Conservation (phyloP, 2,888 invertebrate genomes). For the Trichacis sp. region DNA sequence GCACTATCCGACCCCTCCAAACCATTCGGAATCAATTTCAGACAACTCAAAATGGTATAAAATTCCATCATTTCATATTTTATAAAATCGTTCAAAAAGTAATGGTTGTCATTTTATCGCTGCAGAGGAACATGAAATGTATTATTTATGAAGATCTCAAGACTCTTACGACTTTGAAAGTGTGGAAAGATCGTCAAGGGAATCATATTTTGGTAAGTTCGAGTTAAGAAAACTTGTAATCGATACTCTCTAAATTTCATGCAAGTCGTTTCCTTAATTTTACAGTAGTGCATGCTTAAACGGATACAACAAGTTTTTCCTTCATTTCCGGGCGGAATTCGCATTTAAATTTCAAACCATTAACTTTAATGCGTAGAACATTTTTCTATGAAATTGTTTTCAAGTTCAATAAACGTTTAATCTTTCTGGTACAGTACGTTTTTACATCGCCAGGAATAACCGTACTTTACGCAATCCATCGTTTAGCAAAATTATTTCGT, state of each 20-base stretch:
- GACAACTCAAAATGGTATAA: no score
- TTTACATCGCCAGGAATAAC: no score
- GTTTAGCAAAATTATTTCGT: no score
- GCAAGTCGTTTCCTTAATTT: background rate
- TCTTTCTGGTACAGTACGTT: no score
- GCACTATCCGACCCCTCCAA: slow-evolving; percentile 39
- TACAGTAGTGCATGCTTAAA: no score
- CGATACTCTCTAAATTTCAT: background rate
- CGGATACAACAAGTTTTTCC: no score
- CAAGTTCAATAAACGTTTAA: background rate
- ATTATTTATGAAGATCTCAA: slow-evolving; percentile 41
- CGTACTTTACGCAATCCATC: no score
- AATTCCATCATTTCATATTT: background rate
- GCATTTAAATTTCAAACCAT: no score
- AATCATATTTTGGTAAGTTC: slow-evolving; percentile 45
- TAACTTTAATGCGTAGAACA: no score
- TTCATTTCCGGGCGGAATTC: background rate
- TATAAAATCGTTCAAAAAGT: no score
- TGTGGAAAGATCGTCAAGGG: slow-evolving; percentile 27
- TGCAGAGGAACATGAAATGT: background rate
- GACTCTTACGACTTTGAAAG: slow-evolving; percentile 45
- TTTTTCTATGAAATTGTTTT: no score
- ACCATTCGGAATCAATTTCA: slow-evolving; percentile 44
- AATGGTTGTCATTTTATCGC: background rate
- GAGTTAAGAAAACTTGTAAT: background rate